phyloP scores from a whole-genome alignment of 2,888 invertebrate species.

The Parelbella ahira region DNA sequence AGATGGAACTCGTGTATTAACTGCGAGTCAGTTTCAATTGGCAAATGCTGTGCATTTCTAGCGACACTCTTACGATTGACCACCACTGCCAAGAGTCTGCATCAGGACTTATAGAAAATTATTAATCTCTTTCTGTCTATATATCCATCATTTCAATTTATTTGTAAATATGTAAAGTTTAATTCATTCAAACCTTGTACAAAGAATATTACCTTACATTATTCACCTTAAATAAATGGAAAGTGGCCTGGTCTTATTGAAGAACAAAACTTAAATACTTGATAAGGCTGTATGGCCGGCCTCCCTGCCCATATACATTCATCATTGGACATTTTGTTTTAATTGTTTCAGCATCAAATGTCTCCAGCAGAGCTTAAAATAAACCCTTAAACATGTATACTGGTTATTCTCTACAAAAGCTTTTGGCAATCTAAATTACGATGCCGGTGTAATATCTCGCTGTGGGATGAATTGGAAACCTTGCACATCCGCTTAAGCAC shows the following conservation, averaged over 20 bases:
- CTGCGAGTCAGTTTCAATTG: constrained; percentile 14
- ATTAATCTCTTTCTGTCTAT: too few relatives aligned
- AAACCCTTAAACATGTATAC: constrained; percentile 8
- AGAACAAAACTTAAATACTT: neutral
- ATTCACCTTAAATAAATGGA: neutral
- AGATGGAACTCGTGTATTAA: constrained; percentile 19
- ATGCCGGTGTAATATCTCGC: constrained; percentile 3
- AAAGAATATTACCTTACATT: neutral
- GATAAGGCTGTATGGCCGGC: too few relatives aligned
- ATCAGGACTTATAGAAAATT: too few relatives aligned
- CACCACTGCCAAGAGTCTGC: constrained; percentile 13
- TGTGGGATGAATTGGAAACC: constrained; percentile 10
- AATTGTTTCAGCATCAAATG: constrained; percentile 74
- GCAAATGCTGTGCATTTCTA: constrained; percentile 18
- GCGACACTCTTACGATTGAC: constrained; percentile 6
- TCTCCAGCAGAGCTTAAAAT: constrained; percentile 50
- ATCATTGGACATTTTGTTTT: constrained; percentile 54
- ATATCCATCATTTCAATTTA: neutral
- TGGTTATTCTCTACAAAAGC: constrained; percentile 5
- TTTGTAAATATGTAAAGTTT: constrained; percentile 18
- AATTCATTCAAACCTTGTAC: neutral
- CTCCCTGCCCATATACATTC: too few relatives aligned
- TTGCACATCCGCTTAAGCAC: too few relatives aligned
- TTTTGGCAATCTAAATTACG: constrained; percentile 1
- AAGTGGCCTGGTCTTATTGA: neutral